phyloP scores from a whole-genome alignment of 2,797 vertebrate species.

The Siniperca obscura region DNA sequence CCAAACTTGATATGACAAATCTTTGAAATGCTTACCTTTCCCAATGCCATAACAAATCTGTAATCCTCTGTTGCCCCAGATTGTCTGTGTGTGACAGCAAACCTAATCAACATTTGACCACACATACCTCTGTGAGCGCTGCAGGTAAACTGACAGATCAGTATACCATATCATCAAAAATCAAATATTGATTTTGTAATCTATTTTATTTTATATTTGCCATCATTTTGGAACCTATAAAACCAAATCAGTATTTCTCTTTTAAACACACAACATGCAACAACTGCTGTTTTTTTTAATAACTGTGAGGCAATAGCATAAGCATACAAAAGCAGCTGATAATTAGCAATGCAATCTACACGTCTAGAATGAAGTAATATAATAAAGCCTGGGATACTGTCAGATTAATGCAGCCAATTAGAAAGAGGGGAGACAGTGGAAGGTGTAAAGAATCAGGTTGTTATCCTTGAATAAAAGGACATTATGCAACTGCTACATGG shows the following conservation, averaged over 20 bases:
- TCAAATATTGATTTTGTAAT: constrained; percentile 25
- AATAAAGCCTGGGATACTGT: constrained; percentile 60
- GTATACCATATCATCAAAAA: not conserved
- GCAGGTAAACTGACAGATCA: constrained; percentile 28
- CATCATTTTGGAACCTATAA: constrained; percentile 3
- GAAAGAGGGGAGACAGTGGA: constrained; percentile 53
- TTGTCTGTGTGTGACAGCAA: constrained; percentile 58
- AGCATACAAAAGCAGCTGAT: constrained; percentile 34
- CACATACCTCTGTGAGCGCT: constrained; percentile 17
- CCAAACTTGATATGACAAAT: constrained; percentile 72
- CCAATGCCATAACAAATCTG: constrained; percentile 64
- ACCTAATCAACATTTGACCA: constrained; percentile 64
- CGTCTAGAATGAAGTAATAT: constrained; percentile 63
- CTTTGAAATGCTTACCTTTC: constrained; percentile 78
- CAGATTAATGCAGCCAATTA: constrained; percentile 66
- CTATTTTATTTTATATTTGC: not conserved
- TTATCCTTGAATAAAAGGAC: constrained; percentile 61
- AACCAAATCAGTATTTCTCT: constrained; percentile 19
- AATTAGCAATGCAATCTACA: constrained; percentile 73
- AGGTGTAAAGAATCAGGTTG: constrained; percentile 73
- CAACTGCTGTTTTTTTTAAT: constrained; percentile 15
- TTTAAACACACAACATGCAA: constrained; percentile 25
- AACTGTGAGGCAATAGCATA: constrained; percentile 14
- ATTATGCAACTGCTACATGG: constrained; percentile 68
- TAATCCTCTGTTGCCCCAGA: constrained; percentile 76